phyloP scores from a whole-genome alignment of 2,888 invertebrate genomes.

The Cryptosula pallasiana region DNA sequence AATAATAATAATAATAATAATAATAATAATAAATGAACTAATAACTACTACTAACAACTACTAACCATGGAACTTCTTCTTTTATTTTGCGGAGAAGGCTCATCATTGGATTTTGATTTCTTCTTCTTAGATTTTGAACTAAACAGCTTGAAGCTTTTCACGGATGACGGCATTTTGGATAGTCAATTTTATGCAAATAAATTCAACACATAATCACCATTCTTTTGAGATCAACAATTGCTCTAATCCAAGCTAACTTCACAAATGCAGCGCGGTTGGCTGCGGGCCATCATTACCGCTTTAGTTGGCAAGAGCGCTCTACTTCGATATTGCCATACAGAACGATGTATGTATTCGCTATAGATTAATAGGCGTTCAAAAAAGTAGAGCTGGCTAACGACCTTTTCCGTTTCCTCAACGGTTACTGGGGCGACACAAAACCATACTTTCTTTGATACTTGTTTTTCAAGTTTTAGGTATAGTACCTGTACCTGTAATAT shows the following conservation, averaged over 20 bases:
- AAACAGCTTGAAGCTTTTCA: conserved; percentile 7
- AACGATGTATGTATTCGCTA: background rate
- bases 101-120: background rate
- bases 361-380: background rate
- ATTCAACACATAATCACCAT: too few relatives aligned
- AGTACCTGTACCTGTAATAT: too few relatives aligned
- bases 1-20: too few relatives aligned
- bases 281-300: background rate
- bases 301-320: background rate
- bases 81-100: background rate
- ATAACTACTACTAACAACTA: too few relatives aligned
- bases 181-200: background rate
- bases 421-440: background rate
- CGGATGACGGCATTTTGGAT: background rate
- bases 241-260: too few relatives aligned
- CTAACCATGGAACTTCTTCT: background rate
- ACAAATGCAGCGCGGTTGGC: too few relatives aligned
- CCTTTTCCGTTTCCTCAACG: background rate
- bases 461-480: too few relatives aligned
- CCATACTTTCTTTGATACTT: too few relatives aligned
- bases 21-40: too few relatives aligned
- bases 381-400: background rate
- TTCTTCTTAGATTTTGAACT: conserved; percentile 8
- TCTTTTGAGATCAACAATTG: too few relatives aligned
- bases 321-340: too few relatives aligned